These are phyloP conservation scores for Charina bottae DNA, from an alignment of 2,113 vertebrate species.

Conservation along the genomic window DNA sequence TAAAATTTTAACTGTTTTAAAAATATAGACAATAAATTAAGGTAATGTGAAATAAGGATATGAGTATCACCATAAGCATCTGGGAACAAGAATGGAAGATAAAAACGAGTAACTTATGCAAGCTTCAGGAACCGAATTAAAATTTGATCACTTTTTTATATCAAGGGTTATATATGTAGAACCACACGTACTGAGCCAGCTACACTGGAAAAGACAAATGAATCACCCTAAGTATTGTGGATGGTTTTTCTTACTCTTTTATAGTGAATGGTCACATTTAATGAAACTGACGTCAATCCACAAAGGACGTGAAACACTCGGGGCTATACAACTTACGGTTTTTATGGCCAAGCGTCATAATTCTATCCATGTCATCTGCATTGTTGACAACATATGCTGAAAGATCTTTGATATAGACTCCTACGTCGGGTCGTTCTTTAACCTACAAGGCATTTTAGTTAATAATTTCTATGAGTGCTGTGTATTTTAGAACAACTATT, in stretches of 20 bases:
- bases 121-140: not conserved
- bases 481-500: not conserved
- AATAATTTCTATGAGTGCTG: constrained; percentile 10
- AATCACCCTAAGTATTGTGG: not conserved
- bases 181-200: not conserved
- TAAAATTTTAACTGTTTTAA: no score
- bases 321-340: constrained; percentile 84
- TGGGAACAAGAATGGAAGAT: not conserved
- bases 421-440: constrained; percentile 97
- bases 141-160: not conserved
- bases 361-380: constrained; percentile 98
- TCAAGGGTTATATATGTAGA: not conserved
- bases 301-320: not conserved
- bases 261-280: not conserved
- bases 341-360: constrained; percentile 98
- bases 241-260: not conserved
- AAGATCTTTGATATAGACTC: constrained; percentile 98
- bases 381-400: constrained; percentile 98
- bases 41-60: no score
- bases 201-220: not conserved
- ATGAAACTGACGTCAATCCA: not conserved
- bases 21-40: no score
- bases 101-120: not conserved
- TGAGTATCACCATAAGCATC: no score
- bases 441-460: constrained; percentile 79